Evolutionary conservation across 2,797 vertebrate species (phyloP).

Genomic region (Limnodromus scolopaceus): DNA sequence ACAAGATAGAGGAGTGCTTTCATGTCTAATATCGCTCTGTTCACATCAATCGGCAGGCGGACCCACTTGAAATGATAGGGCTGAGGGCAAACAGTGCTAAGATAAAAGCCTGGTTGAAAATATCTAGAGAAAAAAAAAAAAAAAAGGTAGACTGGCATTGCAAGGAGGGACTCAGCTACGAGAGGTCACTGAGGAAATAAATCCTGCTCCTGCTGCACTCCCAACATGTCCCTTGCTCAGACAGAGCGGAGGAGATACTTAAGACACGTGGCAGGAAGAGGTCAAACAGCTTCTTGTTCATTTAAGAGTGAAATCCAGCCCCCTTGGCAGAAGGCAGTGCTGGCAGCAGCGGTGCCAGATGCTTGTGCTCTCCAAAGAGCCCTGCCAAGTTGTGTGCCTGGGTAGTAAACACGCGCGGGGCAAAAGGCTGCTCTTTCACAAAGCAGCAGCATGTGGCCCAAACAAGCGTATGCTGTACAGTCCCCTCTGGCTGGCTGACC

Average conservation of each 20-base stretch:
- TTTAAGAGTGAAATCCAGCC: conserved; percentile 23
- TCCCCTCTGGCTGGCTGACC: neutral
- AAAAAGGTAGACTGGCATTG: neutral
- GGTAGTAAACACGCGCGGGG: neutral
- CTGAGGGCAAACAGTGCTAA: neutral
- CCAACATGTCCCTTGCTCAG: neutral
- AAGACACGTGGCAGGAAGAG: neutral
- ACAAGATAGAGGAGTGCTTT: neutral
- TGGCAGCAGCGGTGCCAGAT: neutral
- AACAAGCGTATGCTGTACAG: neutral
- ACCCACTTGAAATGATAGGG: neutral
- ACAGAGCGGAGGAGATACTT: neutral
- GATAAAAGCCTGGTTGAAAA: neutral
- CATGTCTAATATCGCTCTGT: neutral
- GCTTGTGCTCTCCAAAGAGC: fast-evolving
- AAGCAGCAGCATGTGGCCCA: neutral
- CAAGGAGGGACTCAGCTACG: neutral
- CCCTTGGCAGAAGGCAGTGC: conserved; percentile 29
- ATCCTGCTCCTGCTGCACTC: neutral
- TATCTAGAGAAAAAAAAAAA: neutral
- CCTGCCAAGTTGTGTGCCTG: conserved; percentile 2
- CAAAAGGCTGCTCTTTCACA: neutral
- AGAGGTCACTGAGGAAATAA: neutral
- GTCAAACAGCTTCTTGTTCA: conserved; percentile 12
- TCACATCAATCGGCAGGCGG: neutral